These are phyloP conservation scores for Cirrhinus mrigala DNA, from an alignment of 2,797 vertebrate genomes.

Conservation along the genomic window DNA sequence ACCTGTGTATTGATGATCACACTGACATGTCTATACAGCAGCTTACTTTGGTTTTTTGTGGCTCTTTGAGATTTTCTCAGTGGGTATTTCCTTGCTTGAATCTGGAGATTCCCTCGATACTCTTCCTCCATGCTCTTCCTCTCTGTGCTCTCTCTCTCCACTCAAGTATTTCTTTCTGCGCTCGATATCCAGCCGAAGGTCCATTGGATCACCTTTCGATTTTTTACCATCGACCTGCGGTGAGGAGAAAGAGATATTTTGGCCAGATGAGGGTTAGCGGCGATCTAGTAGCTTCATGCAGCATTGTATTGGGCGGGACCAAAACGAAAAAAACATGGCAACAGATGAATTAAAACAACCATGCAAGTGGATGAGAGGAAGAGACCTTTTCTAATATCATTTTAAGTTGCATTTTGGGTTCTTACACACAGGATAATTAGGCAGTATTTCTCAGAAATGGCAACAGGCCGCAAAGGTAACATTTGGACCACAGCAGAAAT, in stretches of 20 bases:
- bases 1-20: background rate
- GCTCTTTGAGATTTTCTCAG: constrained; percentile 86
- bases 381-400: background rate
- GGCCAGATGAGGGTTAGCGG: constrained; percentile 78
- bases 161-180: constrained; percentile 91
- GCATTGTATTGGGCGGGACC: constrained; percentile 58
- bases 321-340: constrained; percentile 37
- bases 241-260: constrained; percentile 74
- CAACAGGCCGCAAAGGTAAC: background rate
- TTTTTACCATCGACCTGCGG: constrained; percentile 87
- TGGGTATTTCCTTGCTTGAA: constrained; percentile 84
- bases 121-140: constrained; percentile 78
- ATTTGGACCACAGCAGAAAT: constrained; percentile 50
- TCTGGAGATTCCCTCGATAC: constrained; percentile 85
- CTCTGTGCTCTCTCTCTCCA: constrained; percentile 87
- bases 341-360: constrained; percentile 33
- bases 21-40: background rate
- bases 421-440: background rate
- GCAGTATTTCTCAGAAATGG: constrained; percentile 4
- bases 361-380: constrained; percentile 39
- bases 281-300: constrained; percentile 62
- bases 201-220: constrained; percentile 88
- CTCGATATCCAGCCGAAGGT: constrained; percentile 97
- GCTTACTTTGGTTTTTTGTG: constrained; percentile 87
- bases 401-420: background rate